Base-by-base conservation (phyloP, 2,888 invertebrate species). In the Ommatoiulus sabulosus region DNA sequence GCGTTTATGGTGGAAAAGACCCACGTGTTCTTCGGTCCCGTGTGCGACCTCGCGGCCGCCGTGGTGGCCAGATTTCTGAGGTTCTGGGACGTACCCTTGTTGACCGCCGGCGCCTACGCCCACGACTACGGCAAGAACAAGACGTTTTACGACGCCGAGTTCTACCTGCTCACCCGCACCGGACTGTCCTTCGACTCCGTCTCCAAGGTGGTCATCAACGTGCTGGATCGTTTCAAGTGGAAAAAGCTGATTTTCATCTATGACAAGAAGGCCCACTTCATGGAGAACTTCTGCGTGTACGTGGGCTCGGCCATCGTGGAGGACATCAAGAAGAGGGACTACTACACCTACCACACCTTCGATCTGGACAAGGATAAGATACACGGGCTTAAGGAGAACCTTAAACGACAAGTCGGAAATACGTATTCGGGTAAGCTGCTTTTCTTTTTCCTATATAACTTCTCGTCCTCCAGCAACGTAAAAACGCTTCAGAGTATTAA, bases 91-190 rank as follows among this genome's bases (percentile, higher is more conserved):
- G 95, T 95, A 0, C 97, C 97, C 0, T 92, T 97, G 17, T 93
- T 97, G 88, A 96, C 97, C 0, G 96, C 96, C 0, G 97, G 97
- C 0, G 97, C 96, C 0, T 95, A 96, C 89, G 95, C 96, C 0
- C 95, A 94, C 91, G 97, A 97, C 92, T 97, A 97, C 92, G 95
- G 95, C 46, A 93, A 94, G 88, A 94, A 94, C 24, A 97, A 97
- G 92, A 95, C 94, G 0, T 93, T 93, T 3, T 96, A 95, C 91
- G 93, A 93, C 0, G 94, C 96, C 90, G 97, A 97, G 92, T 97
- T 95, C 92, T 96, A 95, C 91, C 95, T 97, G 95, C 93, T 96
- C 57, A 94, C 96, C 4, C 94, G 97, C 89, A 94, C 96, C 15
- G 97, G 97, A 0, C 94, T 94, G 44, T 89, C 89, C 10, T 90